Evolutionary conservation across 1,140 invertebrate species (phyloP).

Genomic region (Drosophila bocqueti): DNA sequence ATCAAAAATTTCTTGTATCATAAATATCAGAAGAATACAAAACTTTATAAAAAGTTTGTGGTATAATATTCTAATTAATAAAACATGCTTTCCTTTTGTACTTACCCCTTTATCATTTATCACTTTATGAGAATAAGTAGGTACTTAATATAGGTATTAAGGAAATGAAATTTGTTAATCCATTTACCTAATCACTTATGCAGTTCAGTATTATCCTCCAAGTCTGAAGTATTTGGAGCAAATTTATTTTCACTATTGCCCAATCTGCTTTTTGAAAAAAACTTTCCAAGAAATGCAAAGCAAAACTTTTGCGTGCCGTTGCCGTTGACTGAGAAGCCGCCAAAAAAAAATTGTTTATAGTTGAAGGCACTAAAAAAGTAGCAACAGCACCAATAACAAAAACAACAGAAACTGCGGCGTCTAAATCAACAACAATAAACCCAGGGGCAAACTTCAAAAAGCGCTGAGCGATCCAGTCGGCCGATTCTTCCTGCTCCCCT

Average conservation of each 20-base stretch:
- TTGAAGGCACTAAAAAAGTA: slow-evolving; percentile 48
- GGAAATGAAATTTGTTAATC: neutral
- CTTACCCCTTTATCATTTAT: neutral
- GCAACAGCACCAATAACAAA: slow-evolving; percentile 19
- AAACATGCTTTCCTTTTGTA: neutral
- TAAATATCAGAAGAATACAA: too few relatives aligned
- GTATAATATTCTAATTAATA: too few relatives aligned
- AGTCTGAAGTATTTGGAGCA: slow-evolving; percentile 14
- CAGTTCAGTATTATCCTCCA: slow-evolving; percentile 18
- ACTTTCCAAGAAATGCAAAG: slow-evolving; percentile 72
- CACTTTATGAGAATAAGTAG: accelerated
- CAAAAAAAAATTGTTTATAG: slow-evolving; percentile 74
- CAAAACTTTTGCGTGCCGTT: slow-evolving; percentile 76
- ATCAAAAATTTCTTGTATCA: neutral
- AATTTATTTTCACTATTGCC: slow-evolving; percentile 41
- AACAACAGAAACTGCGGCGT: slow-evolving; percentile 21
- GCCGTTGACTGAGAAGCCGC: slow-evolving; percentile 70
- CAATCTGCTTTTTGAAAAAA: slow-evolving; percentile 43
- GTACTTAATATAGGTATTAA: too few relatives aligned
- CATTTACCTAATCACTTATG: neutral
- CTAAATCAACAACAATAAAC: slow-evolving; percentile 61
- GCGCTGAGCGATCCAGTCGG: slow-evolving; percentile 72
- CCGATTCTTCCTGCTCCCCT: slow-evolving; percentile 72
- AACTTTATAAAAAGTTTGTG: too few relatives aligned
- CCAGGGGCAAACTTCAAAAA: slow-evolving; percentile 65